Evolutionary conservation across 2,888 invertebrate genomes (phyloP).

Genomic region (Rhogogaster chlorosoma): DNA sequence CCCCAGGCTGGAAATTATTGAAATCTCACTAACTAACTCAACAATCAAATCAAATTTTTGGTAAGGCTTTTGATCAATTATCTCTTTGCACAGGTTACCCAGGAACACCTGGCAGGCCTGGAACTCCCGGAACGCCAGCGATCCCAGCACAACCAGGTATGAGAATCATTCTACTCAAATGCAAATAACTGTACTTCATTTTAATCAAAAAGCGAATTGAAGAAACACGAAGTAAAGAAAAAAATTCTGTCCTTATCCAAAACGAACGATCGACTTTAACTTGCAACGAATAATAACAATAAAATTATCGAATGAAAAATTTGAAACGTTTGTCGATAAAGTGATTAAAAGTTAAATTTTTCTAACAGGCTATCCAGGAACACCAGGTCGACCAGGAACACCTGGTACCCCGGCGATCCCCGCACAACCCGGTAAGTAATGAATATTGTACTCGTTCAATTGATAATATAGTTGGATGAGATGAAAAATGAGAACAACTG

Average conservation of each 20-base stretch:
- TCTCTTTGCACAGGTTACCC: slow-evolving; percentile 43
- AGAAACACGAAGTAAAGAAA: not conserved
- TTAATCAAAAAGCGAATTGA: no score
- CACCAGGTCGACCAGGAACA: slow-evolving; percentile 64
- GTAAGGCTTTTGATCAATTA: slow-evolving; percentile 57
- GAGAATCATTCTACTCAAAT: slow-evolving; percentile 52
- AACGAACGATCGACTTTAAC: not conserved
- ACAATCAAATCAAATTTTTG: no score
- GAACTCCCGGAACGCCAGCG: slow-evolving; percentile 72
- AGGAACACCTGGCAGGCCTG: slow-evolving; percentile 64
- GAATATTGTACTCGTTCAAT: not conserved
- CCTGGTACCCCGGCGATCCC: slow-evolving; percentile 65
- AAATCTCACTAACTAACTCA: no score
- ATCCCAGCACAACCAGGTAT: slow-evolving; percentile 68
- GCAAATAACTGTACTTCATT: not conserved
- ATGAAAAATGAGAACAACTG: not conserved
- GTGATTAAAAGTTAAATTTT: not conserved
- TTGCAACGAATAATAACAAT: no score
- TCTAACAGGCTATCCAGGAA: slow-evolving; percentile 67
- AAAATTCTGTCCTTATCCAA: not conserved
- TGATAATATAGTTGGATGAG: not conserved
- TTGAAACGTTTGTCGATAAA: no score
- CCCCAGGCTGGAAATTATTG: not conserved
- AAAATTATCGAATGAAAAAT: no score
- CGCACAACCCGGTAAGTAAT: slow-evolving; percentile 54